These are phyloP conservation scores for Rhea americana DNA, from an alignment of 2,113 vertebrate species.

Conservation along the genomic window DNA sequence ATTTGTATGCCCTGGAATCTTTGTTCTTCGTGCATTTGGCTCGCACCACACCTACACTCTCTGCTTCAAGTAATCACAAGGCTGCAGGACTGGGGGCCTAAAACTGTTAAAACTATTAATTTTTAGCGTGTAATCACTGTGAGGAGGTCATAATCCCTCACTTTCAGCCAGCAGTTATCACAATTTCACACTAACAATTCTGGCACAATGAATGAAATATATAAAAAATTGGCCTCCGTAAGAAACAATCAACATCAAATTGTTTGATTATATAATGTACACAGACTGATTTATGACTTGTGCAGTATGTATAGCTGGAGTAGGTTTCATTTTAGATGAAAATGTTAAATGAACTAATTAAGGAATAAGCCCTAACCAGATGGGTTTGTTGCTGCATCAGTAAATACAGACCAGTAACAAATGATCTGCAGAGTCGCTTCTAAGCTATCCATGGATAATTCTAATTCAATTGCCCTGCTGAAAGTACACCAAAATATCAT, in stretches of 20 bases:
- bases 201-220: not conserved
- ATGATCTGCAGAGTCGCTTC: slow-evolving; percentile 65
- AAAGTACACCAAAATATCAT: slow-evolving; percentile 59
- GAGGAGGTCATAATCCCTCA: slow-evolving; percentile 32
- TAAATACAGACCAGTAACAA: slow-evolving; percentile 63
- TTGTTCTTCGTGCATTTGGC: not conserved
- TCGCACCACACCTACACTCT: not conserved
- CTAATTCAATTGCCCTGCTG: slow-evolving; percentile 63
- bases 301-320: not conserved
- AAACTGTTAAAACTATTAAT: slow-evolving; percentile 7
- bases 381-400: slow-evolving; percentile 66
- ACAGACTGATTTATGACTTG: slow-evolving; percentile 21
- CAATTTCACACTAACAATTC: slow-evolving; percentile 20
- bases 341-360: slow-evolving; percentile 70
- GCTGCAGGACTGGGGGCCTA: not conserved
- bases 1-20: slow-evolving; percentile 51
- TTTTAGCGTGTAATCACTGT: slow-evolving; percentile 31
- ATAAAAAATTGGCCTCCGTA: not conserved
- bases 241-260: not conserved
- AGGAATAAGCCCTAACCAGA: slow-evolving; percentile 57
- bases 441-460: slow-evolving; percentile 52
- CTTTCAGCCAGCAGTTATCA: slow-evolving; percentile 20
- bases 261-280: not conserved
- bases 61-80: not conserved
- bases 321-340: slow-evolving; percentile 36